Base-by-base conservation (phyloP, 2,797 vertebrate species). In the Anas flavirostris region DNA sequence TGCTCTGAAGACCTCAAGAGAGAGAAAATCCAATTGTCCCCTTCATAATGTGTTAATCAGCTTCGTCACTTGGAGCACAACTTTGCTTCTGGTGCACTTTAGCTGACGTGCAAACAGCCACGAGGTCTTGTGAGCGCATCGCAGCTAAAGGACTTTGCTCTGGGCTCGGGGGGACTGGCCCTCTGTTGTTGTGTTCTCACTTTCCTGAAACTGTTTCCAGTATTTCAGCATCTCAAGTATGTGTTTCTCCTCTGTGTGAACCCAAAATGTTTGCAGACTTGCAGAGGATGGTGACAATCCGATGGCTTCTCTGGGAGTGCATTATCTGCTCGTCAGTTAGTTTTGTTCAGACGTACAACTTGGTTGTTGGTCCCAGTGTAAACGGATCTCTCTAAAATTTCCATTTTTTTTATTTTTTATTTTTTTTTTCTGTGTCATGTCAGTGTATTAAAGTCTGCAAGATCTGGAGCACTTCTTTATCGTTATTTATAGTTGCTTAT, bases 1-100 rank as follows among this genome's bases (percentile, higher is more conserved):
- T 86, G 3, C 0, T 82, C 16, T 80, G 68, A 95, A 80, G 90
- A 86, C 75, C 83, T 88, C 86, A 25, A 43, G 93, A 95, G 95
- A 82, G 2, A 77, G 88, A 62, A 94, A 95, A 95, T 95, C 66
- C 72, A 91, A 88, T 96, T 95, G 35, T 92, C 39, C 72, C 83
- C 31, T 79, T 74, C 4, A 0, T 87, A 75, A 95, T 39, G 75
- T 93, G 95, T 66, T 95, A 94, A 95, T 95, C 44, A 82, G 53
- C 64, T 37, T 70, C 92, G 92, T 93, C 68, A 22, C 37, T 93
- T 86, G 56, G 75, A 55, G 64, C 4, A 0, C 1, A 9, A 39
- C 81, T 3, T 16, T 25, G n/a, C 39, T 58, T 84, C 75, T 2
- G 1, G 43, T 15, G 25, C 63, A 22, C 6, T 70, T 67, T 33